phyloP scores from a whole-genome alignment of 2,797 vertebrate genomes.

The Alectoris magna region DNA sequence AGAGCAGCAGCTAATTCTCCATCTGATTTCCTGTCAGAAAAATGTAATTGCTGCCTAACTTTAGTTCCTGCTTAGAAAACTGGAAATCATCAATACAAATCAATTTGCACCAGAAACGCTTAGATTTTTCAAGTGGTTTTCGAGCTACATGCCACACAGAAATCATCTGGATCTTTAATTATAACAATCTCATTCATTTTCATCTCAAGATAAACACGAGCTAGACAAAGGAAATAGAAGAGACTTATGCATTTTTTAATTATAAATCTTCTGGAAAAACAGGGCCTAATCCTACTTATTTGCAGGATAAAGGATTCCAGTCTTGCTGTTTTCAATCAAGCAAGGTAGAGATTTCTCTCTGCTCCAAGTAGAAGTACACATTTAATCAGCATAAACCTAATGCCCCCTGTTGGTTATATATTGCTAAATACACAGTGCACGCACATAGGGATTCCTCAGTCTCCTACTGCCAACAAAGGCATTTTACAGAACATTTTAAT shows the following conservation, averaged over 20 bases:
- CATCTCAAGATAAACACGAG: background rate
- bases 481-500: background rate
- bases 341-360: background rate
- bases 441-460: background rate
- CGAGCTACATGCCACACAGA: background rate
- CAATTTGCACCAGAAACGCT: background rate
- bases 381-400: constrained; percentile 58
- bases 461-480: background rate
- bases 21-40: constrained; percentile 42
- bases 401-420: constrained; percentile 64
- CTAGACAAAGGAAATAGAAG: background rate
- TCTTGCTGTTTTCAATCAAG: constrained; percentile 43
- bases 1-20: background rate
- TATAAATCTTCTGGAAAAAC: background rate
- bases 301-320: background rate
- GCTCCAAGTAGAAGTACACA: background rate
- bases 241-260: background rate
- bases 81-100: constrained; percentile 19
- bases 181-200: background rate
- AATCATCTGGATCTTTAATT: constrained; percentile 23
- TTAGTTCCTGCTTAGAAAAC: constrained; percentile 42
- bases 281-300: background rate
- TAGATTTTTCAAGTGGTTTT: constrained; percentile 31
- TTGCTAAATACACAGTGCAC: background rate
- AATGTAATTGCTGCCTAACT: background rate